phyloP scores from a whole-genome alignment of 1,140 invertebrate genomes.

The Laupala kohalensis region DNA sequence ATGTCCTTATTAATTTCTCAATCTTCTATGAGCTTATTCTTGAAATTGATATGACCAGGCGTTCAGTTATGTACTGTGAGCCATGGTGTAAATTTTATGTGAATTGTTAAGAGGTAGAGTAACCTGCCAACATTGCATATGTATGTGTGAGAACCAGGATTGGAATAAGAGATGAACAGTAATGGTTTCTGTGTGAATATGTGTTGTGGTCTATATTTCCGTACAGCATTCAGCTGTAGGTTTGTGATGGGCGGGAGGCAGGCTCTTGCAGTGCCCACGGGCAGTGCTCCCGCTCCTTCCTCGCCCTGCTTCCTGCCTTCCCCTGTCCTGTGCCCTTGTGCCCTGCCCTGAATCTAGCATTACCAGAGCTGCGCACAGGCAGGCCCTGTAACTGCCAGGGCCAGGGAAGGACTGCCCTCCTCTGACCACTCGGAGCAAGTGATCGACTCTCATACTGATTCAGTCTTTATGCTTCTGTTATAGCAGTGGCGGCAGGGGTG shows the following conservation, averaged over 20 bases:
- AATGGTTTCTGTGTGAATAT: not conserved
- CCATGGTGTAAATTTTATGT: too few relatives aligned
- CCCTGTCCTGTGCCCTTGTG: not conserved
- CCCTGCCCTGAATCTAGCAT: not conserved
- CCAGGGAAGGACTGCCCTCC: not conserved
- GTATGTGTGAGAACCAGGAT: not conserved
- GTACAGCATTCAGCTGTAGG: not conserved
- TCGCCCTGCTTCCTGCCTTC: not conserved
- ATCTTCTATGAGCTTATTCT: too few relatives aligned
- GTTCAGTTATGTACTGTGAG: too few relatives aligned
- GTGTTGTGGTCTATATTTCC: not conserved
- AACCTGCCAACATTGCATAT: too few relatives aligned
- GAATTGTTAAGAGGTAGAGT: too few relatives aligned
- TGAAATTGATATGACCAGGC: too few relatives aligned
- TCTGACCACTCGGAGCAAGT: not conserved
- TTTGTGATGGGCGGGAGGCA: not conserved
- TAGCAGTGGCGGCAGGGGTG: conserved; percentile 73
- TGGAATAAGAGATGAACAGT: not conserved
- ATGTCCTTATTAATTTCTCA: too few relatives aligned
- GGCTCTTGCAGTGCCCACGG: not conserved
- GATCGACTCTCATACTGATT: conserved; percentile 11
- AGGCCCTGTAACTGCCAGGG: not conserved
- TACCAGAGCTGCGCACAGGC: not conserved
- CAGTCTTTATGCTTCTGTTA: conserved; percentile 56
- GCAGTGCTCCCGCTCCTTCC: too few relatives aligned